Evolutionary conservation across 1,140 invertebrate genomes (phyloP).

Genomic region (Drosophila nikananu): DNA sequence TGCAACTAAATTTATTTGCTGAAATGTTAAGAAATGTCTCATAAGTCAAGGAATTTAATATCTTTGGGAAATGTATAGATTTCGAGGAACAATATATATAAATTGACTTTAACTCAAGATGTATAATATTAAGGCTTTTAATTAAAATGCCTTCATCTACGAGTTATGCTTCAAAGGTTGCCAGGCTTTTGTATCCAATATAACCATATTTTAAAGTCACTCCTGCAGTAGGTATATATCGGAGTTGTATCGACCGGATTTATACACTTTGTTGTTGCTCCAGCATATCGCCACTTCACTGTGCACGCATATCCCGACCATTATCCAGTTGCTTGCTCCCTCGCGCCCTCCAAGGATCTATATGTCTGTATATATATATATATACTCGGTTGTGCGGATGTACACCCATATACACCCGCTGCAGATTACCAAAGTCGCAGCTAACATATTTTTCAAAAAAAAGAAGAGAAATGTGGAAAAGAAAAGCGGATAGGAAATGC

Average conservation of each 20-base stretch:
- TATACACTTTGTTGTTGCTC: conserved; percentile 2
- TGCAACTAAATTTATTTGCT: background rate
- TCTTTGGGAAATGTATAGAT: background rate
- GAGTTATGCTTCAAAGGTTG: too few relatives aligned
- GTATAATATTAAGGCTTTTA: background rate
- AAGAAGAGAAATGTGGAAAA: conserved; percentile 4
- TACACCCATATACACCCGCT: conserved; percentile 24
- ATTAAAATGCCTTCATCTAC: background rate
- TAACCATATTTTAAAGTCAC: background rate
- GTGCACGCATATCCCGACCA: conserved; percentile 63
- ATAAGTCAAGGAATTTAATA: background rate
- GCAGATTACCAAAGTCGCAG: conserved; percentile 80
- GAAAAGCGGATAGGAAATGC: conserved; percentile 52
- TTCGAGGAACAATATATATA: background rate
- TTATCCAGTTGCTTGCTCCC: conserved; percentile 9
- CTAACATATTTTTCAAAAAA: conserved; percentile 68
- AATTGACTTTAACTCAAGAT: background rate
- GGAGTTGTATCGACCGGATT: conserved; percentile 11
- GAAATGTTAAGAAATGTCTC: background rate
- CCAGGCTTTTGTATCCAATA: background rate
- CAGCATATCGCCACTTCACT: conserved; percentile 53
- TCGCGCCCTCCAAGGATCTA: background rate
- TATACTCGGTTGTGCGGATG: conserved; percentile 8
- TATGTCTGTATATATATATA: conserved; percentile 1
- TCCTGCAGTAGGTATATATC: conserved; percentile 6